Base-by-base conservation (phyloP, 2,797 vertebrate species). In the Acridotheres tristis region DNA sequence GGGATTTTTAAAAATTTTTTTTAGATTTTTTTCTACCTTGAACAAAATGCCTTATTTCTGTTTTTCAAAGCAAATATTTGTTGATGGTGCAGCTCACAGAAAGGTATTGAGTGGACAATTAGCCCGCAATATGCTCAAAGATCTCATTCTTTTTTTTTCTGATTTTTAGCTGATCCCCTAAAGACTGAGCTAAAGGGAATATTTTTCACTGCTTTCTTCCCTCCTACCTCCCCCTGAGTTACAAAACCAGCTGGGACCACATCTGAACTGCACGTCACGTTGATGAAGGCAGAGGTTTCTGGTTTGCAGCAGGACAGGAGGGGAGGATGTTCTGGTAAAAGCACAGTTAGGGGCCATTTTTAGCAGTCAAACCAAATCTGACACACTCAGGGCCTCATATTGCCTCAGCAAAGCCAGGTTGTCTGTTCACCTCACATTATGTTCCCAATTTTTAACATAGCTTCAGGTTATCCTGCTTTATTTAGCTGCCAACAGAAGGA, bases 341-440 rank as follows among this genome's bases (percentile, higher is more conserved):
- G 54, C 92, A 97, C 91, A 93, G 95, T 96, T 95, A 96, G 78
- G 94, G 68, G 57, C 30, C 89, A 63, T 96, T 97, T 97, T 73
- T 53, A 89, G 45, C 85, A 97, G 90, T 63, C 91, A 97, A 97
- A 97, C 88, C 93, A 57, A 84, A 94, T 62, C 63, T 90, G 91
- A 96, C 81, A 96, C 83, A 20, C 80, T 66, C 72, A 40, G 88
- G 78, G 91, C 94, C 92, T 13, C 11, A 23, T 3, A 62, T 18
- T 67, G 93, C 95, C 96, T 93, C 96, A 30, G 93, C 89, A 87
- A 89, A 95, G 93, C 96, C 96, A 97, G 78, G 96, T 97, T 97
- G 96, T 97, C 96, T 86, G 57, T 96, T 97, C 96, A 97, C 96
- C 96, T 97, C 94, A 96, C 67, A 66, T 96, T 95, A 93, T 0